Percentiles rank a stretch among this genome's conserved stretches.
These are phyloP conservation scores for Tenrec ecaudatus DNA, from an alignment of 2,113 vertebrate genomes.

Conservation along the genomic window DNA sequence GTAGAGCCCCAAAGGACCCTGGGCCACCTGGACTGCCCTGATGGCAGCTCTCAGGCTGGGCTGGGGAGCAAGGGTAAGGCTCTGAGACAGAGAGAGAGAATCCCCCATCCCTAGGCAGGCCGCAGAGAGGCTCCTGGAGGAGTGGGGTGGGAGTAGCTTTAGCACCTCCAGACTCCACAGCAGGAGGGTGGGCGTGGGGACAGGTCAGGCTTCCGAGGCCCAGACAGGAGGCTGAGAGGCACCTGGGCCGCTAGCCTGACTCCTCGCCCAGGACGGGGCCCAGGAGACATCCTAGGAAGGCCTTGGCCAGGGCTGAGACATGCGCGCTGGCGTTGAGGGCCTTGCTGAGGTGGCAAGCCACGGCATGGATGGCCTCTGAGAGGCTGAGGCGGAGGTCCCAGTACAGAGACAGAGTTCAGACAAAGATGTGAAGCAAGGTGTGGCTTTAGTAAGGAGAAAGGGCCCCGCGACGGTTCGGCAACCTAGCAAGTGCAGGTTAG, in stretches of 20 bases:
- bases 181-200: background rate
- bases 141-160: background rate
- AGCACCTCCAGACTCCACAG: constrained; percentile 76
- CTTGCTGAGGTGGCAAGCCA: constrained; percentile 94
- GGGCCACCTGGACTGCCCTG: background rate
- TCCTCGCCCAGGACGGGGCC: constrained; percentile 51
- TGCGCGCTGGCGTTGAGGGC: constrained; percentile 93
- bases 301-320: constrained; percentile 94
- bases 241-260: constrained; percentile 48
- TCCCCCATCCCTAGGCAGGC: background rate
- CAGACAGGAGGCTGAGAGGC: background rate
- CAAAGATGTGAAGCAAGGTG: no score
- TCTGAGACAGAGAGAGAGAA: background rate
- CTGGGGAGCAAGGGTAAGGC: background rate
- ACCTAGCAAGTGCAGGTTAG: no score
- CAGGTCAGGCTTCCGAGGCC: background rate
- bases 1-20: background rate
- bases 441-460: no score
- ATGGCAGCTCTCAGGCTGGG: background rate
- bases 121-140: background rate
- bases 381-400: no score
- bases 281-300: constrained; percentile 90
- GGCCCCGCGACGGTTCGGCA: no score
- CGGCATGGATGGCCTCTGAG: constrained; percentile 93
- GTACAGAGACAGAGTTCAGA: no score